These are phyloP conservation scores for Alligator mississippiensis DNA, from an alignment of 2,113 vertebrate genomes.

Conservation along the genomic window DNA sequence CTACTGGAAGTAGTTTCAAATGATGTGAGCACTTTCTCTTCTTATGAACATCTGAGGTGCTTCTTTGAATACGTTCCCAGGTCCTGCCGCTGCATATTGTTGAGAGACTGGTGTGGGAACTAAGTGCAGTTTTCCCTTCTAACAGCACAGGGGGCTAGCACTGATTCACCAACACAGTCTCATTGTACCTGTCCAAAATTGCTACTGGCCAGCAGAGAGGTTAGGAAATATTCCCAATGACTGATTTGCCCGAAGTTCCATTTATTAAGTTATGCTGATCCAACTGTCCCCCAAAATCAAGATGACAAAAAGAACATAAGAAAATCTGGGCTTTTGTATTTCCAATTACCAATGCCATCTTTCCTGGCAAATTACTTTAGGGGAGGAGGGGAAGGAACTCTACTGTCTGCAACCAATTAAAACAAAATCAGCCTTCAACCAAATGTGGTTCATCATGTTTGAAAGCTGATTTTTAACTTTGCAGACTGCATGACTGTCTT, in stretches of 20 bases:
- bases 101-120: background rate
- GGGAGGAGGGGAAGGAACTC: background rate
- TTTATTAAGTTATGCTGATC: background rate
- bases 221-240: background rate
- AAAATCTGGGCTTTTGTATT: background rate
- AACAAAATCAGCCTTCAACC: background rate
- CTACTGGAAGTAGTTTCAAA: background rate
- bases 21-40: background rate
- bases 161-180: background rate
- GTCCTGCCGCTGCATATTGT: background rate
- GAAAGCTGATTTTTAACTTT: background rate
- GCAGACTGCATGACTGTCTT: background rate
- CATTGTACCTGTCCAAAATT: background rate
- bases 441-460: background rate
- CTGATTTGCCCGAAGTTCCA: background rate
- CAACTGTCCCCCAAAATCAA: background rate
- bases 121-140: background rate
- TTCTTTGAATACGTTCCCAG: background rate
- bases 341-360: background rate
- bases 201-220: background rate
- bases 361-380: background rate
- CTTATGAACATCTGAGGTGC: accelerated
- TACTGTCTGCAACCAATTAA: background rate
- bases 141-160: background rate
- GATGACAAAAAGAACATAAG: background rate